Percentiles rank a stretch among this genome's conserved stretches.
These are phyloP conservation scores for Drosophila mojavensis DNA, from an alignment of 1,140 invertebrate genomes.

Conservation along the genomic window DNA sequence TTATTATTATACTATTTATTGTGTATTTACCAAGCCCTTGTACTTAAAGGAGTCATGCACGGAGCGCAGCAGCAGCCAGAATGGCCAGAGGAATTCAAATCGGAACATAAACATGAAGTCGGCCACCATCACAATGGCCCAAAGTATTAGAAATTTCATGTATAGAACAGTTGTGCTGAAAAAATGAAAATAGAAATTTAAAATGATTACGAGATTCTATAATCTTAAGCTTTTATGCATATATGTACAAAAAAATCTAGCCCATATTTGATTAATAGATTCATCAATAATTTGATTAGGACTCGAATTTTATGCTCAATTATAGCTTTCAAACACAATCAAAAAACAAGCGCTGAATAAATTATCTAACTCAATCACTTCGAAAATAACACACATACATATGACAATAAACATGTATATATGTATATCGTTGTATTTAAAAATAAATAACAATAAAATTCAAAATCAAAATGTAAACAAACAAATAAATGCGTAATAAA, in stretches of 20 bases:
- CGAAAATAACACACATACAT: slow-evolving; percentile 19
- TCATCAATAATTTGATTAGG: background rate
- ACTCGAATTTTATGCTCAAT: background rate
- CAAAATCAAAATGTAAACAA: slow-evolving; percentile 74
- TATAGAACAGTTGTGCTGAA: slow-evolving; percentile 96
- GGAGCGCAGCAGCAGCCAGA: slow-evolving; percentile 97
- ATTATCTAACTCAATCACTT: slow-evolving; percentile 46
- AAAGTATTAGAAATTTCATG: slow-evolving; percentile 97
- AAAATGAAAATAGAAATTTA: background rate
- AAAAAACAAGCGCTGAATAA: slow-evolving; percentile 9
- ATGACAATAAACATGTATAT: slow-evolving; percentile 23
- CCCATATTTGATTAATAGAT: background rate
- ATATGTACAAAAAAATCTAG: background rate
- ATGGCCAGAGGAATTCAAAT: slow-evolving; percentile 99
- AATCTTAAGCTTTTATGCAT: no score
- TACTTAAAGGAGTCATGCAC: slow-evolving; percentile 99
- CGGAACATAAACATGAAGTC: slow-evolving; percentile 99
- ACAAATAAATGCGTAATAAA: slow-evolving; percentile 69
- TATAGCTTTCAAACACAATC: background rate
- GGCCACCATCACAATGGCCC: slow-evolving; percentile 97
- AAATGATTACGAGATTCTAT: background rate
- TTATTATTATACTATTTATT: background rate
- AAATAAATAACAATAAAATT: slow-evolving; percentile 43
- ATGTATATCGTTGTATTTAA: slow-evolving; percentile 2
- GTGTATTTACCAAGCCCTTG: slow-evolving; percentile 96